phyloP scores from a whole-genome alignment of 1,140 invertebrate species.

The Holotrichia oblita region DNA sequence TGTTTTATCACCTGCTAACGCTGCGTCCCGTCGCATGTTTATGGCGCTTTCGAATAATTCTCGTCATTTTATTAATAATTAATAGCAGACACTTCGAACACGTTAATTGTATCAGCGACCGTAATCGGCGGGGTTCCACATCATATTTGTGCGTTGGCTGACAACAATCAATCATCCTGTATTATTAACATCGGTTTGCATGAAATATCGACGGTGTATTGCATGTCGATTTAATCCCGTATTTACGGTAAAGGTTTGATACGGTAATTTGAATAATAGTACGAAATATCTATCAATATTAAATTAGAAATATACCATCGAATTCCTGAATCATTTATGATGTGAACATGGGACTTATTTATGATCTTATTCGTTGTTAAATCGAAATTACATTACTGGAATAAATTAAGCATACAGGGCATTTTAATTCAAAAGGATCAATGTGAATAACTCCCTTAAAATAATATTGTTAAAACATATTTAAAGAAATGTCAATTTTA shows the following conservation, averaged over 20 bases:
- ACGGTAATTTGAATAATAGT: not conserved
- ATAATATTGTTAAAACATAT: no score
- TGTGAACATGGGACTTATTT: not conserved
- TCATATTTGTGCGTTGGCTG: slow-evolving; percentile 7
- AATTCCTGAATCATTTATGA: not conserved
- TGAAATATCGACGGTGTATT: slow-evolving; percentile 9
- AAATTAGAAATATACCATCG: not conserved
- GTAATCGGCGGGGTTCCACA: not conserved
- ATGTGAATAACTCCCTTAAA: no score
- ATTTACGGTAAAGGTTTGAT: not conserved
- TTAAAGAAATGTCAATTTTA: no score
- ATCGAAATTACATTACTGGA: no score
- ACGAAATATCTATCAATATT: not conserved
- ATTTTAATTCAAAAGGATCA: no score
- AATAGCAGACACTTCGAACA: not conserved
- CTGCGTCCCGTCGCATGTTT: not conserved
- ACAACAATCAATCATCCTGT: slow-evolving; percentile 13
- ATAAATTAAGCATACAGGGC: no score
- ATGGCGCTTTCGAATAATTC: slow-evolving; percentile 6
- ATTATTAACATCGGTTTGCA: not conserved
- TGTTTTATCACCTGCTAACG: slow-evolving; percentile 7
- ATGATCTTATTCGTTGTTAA: not conserved
- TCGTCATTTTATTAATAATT: slow-evolving; percentile 10
- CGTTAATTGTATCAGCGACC: slow-evolving; percentile 15
- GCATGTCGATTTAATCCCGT: not conserved